phyloP scores from a whole-genome alignment of 2,113 vertebrate genomes.

The Craseonycteris thonglongyai region DNA sequence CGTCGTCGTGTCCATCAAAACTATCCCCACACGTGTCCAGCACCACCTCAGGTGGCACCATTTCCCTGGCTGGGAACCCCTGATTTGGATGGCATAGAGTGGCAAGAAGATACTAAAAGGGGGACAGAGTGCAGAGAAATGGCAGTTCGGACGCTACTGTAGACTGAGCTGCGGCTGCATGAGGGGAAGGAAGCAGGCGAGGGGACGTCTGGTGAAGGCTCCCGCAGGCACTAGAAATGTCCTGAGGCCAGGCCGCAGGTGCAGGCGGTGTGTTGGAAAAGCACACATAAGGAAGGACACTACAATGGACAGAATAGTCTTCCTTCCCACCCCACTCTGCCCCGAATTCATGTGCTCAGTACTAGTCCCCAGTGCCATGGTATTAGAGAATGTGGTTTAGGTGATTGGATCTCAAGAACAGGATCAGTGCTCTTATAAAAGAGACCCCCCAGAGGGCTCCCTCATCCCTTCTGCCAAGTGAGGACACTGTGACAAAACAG shows the following conservation, averaged over 20 bases:
- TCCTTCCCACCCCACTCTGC: fast-evolving
- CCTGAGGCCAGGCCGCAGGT: background rate
- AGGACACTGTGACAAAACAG: background rate
- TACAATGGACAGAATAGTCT: background rate
- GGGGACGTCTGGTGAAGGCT: background rate
- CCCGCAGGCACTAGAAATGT: background rate
- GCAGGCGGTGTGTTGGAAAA: background rate
- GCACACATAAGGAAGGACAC: background rate
- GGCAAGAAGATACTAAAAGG: background rate
- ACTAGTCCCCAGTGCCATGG: background rate
- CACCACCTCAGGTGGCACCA: background rate
- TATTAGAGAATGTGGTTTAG: background rate
- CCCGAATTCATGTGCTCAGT: background rate
- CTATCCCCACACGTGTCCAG: background rate
- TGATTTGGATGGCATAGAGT: background rate
- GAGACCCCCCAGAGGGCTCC: background rate
- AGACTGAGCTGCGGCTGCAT: background rate
- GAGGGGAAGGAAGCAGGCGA: background rate
- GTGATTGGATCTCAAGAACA: background rate
- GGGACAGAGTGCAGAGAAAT: background rate
- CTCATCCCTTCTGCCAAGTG: background rate
- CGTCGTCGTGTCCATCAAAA: background rate
- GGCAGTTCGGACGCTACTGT: background rate
- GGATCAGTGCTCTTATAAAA: background rate
- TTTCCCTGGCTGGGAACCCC: background rate